Conservation (phyloP, 2,888 invertebrate genomes). For the Luperina nickerlii region DNA sequence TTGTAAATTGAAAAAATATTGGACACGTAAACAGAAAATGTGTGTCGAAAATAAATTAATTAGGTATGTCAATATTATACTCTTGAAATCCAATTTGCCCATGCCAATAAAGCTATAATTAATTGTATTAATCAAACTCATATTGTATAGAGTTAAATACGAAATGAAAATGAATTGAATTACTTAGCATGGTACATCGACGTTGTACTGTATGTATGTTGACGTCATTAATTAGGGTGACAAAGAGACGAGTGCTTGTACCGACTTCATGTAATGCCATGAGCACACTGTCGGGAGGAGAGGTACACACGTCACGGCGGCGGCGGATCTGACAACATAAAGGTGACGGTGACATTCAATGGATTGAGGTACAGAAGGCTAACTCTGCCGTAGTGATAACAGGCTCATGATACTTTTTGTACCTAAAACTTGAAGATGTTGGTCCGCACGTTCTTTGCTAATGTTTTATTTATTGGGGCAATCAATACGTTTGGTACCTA, state of each 20-base stretch:
- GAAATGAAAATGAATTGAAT: constrained; percentile 30
- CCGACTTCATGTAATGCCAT: background rate
- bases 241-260: background rate
- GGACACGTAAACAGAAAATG: constrained; percentile 16
- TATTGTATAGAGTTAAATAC: constrained; percentile 3
- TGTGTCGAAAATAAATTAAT: constrained; percentile 6
- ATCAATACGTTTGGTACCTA: background rate
- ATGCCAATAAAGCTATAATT: constrained; percentile 17
- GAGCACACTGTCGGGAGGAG: background rate
- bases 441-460: background rate
- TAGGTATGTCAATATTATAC: constrained; percentile 9
- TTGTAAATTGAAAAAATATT: constrained; percentile 12
- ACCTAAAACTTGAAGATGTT: background rate
- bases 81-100: constrained; percentile 34
- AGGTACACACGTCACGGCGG: background rate
- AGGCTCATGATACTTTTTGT: background rate
- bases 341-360: background rate
- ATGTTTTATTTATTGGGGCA: background rate
- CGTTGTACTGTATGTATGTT: constrained; percentile 15
- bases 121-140: constrained; percentile 28
- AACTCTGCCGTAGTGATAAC: background rate
- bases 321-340: background rate
- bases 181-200: constrained; percentile 17
- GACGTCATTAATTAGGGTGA: constrained; percentile 28
- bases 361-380: background rate